phyloP scores from a whole-genome alignment of 1,140 invertebrate genomes.

The Proctacanthus coquilletti region DNA sequence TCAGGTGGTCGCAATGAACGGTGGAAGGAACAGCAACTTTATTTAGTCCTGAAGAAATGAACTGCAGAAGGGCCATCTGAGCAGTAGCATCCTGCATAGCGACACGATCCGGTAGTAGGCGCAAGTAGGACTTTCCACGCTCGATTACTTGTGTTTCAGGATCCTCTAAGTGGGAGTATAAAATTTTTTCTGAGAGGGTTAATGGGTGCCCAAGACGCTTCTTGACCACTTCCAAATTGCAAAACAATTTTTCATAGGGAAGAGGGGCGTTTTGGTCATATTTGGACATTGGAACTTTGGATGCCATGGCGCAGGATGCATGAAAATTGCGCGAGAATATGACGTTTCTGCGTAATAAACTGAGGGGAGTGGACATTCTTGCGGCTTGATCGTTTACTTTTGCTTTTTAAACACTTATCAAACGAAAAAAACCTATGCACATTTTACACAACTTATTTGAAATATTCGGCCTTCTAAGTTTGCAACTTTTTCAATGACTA shows the following conservation, averaged over 20 bases:
- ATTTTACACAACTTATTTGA: no score
- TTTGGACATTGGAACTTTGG: constrained; percentile 74
- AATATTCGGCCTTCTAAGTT: no score
- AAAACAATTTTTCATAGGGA: constrained; percentile 71
- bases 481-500: no score
- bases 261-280: constrained; percentile 62
- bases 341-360: no score
- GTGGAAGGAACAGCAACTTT: constrained; percentile 89
- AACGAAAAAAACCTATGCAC: no score
- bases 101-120: constrained; percentile 82
- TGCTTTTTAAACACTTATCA: no score
- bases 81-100: constrained; percentile 99
- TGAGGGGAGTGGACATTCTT: no score
- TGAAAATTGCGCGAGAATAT: constrained; percentile 3
- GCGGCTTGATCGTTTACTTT: no score
- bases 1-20: constrained; percentile 97
- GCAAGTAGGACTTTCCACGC: constrained; percentile 75
- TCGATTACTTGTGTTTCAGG: constrained; percentile 59
- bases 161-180: constrained; percentile 93
- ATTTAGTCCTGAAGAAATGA: constrained; percentile 87
- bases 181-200: constrained; percentile 88
- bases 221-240: constrained; percentile 68
- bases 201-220: constrained; percentile 79
- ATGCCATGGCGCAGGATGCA: not conserved
- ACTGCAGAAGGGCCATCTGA: constrained; percentile 98